These are phyloP conservation scores for Macrotis lagotis DNA, from an alignment of 2,113 vertebrate genomes.

Conservation along the genomic window DNA sequence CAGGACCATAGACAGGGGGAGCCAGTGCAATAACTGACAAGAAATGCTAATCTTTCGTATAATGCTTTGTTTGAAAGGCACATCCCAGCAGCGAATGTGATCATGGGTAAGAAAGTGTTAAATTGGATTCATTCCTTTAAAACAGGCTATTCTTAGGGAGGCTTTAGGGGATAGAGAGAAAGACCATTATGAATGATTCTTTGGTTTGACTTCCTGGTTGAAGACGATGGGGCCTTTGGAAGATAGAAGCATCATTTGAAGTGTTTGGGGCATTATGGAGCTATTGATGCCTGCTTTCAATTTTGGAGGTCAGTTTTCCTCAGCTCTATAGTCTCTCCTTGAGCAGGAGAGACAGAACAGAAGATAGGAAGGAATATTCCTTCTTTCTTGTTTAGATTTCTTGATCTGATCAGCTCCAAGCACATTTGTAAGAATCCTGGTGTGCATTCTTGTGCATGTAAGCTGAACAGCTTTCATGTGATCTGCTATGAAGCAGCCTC, in stretches of 20 bases:
- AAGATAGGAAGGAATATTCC: background rate
- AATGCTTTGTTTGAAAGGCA: background rate
- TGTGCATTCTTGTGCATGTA: background rate
- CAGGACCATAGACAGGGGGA: background rate
- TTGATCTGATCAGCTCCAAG: rapidly evolving
- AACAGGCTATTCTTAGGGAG: background rate
- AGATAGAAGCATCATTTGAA: background rate
- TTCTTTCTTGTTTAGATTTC: background rate
- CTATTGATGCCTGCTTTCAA: background rate
- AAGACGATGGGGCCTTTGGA: background rate
- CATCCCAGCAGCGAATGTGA: background rate
- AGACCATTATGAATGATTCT: background rate
- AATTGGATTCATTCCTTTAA: background rate
- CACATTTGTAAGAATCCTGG: rapidly evolving
- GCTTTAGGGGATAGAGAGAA: background rate
- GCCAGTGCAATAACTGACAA: background rate
- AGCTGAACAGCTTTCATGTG: background rate
- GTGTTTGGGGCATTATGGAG: background rate
- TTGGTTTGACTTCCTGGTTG: background rate
- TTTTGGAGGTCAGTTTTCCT: background rate
- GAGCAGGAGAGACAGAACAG: background rate
- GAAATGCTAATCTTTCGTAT: background rate
- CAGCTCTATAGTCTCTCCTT: background rate
- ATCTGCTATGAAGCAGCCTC: rapidly evolving
- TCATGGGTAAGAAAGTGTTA: background rate